phyloP scores from a whole-genome alignment of 2,888 invertebrate genomes.

The Epirrhoe tristata region DNA sequence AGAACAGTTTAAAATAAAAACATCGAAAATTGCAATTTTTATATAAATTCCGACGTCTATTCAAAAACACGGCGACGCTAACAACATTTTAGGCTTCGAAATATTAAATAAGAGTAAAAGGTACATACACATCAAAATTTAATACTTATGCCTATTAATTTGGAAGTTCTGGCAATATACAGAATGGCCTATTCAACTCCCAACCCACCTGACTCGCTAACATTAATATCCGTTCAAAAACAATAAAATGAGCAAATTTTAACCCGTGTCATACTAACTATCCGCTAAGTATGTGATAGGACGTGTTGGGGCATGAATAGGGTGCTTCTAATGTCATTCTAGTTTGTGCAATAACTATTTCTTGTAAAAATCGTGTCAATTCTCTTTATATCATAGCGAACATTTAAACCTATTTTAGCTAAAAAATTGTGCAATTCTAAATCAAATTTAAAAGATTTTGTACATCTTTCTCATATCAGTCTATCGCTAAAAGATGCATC shows the following conservation, averaged over 20 bases:
- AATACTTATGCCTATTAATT: slow-evolving; percentile 51
- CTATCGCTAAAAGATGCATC: slow-evolving; percentile 1
- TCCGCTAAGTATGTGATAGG: slow-evolving; percentile 8
- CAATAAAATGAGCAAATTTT: slow-evolving; percentile 34
- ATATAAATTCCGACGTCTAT: slow-evolving; percentile 27
- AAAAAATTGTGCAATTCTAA: slow-evolving; percentile 5
- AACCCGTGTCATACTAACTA: slow-evolving; percentile 30
- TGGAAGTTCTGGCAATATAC: slow-evolving; percentile 53
- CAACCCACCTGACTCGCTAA: slow-evolving; percentile 16
- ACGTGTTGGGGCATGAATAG: slow-evolving; percentile 28
- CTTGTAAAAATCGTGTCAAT: slow-evolving; percentile 20
- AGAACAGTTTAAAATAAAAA: slow-evolving; percentile 24
- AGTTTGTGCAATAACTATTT: slow-evolving; percentile 40
- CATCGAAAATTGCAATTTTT: slow-evolving; percentile 26
- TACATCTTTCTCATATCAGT: not conserved
- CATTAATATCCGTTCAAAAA: slow-evolving; percentile 29
- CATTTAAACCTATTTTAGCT: slow-evolving; percentile 17
- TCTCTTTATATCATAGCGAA: slow-evolving; percentile 14
- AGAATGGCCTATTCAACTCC: slow-evolving; percentile 28
- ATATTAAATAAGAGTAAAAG: slow-evolving; percentile 54
- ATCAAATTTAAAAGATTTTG: not conserved
- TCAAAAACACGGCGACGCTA: slow-evolving; percentile 40
- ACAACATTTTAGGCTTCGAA: slow-evolving; percentile 50
- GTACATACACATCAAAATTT: slow-evolving; percentile 57
- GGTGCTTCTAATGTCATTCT: slow-evolving; percentile 5